phyloP scores from a whole-genome alignment of 2,113 vertebrate species.

The Corythaeola cristata region DNA sequence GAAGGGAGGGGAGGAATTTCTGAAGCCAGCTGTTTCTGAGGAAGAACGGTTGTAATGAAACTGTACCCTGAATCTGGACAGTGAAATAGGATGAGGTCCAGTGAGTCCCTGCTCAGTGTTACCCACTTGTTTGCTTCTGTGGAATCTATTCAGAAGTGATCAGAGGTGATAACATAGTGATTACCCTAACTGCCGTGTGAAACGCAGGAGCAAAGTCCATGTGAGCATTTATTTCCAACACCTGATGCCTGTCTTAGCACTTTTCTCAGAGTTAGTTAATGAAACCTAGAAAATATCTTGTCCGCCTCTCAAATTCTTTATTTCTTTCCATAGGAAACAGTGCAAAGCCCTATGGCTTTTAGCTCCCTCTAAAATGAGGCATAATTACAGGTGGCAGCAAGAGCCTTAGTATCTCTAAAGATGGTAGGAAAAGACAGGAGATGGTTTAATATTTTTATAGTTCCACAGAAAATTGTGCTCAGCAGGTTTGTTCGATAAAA shows the following conservation, averaged over 20 bases:
- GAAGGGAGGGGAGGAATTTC: not conserved
- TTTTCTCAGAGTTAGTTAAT: conserved; percentile 4
- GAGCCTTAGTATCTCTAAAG: conserved; percentile 7
- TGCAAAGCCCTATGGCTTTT: conserved; percentile 6
- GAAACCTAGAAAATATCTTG: not conserved
- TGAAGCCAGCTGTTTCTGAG: not conserved
- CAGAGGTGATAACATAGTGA: not conserved
- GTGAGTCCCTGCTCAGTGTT: not conserved
- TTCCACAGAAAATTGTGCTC: conserved; percentile 73
- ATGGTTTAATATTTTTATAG: conserved; percentile 62
- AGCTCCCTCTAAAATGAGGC: not conserved
- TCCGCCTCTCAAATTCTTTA: not conserved
- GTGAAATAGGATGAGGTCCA: not conserved
- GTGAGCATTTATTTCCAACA: not conserved
- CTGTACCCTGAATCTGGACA: not conserved
- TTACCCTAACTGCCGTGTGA: not conserved
- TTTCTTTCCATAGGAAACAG: not conserved
- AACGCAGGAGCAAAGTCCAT: not conserved
- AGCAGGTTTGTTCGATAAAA: conserved; percentile 76
- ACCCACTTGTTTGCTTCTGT: not conserved
- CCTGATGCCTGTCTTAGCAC: not conserved
- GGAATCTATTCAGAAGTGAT: not conserved
- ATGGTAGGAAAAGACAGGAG: conserved; percentile 50
- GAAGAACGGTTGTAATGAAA: not conserved
- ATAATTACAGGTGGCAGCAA: conserved; percentile 28